A percentile compares a stretch with the other conserved stretches of the same genome.
Conservation (phyloP, 2,888 invertebrate genomes). For the Drosophila colorata region DNA sequence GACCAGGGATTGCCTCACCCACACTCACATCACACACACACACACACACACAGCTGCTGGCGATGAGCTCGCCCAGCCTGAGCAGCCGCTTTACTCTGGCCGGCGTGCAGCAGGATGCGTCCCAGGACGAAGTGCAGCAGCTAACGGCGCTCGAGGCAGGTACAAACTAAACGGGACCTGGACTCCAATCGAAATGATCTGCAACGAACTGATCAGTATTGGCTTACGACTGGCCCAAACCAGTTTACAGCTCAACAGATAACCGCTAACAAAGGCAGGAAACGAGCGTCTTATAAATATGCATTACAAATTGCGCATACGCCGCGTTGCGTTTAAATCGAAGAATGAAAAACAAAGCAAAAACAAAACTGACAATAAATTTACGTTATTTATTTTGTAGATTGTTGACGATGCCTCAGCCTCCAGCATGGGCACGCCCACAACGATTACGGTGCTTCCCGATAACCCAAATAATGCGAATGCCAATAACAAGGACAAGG, state of each 20-base stretch:
- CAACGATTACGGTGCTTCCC: conserved; percentile 23
- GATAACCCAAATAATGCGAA: conserved; percentile 54
- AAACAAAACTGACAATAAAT: background rate
- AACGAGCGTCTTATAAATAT: conserved; percentile 10
- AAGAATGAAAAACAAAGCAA: background rate
- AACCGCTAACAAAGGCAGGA: conserved; percentile 25
- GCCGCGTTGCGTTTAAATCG: conserved; percentile 8
- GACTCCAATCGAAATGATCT: conserved; percentile 1
- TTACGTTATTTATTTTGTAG: conserved; percentile 41
- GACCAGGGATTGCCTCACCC: background rate
- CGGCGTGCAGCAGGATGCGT: conserved; percentile 1
- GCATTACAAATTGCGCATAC: conserved; percentile 35
- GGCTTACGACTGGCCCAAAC: conserved; percentile 22
- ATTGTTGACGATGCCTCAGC: conserved; percentile 72
- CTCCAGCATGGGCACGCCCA: conserved; percentile 55
- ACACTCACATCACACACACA: background rate
- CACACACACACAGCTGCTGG: background rate
- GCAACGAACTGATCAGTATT: conserved; percentile 8
- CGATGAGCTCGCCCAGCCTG: conserved; percentile 23
- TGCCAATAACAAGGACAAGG: conserved; percentile 54
- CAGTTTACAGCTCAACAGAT: conserved; percentile 29
- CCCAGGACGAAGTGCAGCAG: conserved; percentile 17
- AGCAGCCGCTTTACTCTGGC: background rate
- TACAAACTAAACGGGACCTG: conserved; percentile 37
- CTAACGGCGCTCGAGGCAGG: conserved; percentile 64